A percentile compares a stretch with the other conserved stretches of the same genome.
phyloP scores from a whole-genome alignment of 1,140 invertebrate species.

The Achroia grisella region DNA sequence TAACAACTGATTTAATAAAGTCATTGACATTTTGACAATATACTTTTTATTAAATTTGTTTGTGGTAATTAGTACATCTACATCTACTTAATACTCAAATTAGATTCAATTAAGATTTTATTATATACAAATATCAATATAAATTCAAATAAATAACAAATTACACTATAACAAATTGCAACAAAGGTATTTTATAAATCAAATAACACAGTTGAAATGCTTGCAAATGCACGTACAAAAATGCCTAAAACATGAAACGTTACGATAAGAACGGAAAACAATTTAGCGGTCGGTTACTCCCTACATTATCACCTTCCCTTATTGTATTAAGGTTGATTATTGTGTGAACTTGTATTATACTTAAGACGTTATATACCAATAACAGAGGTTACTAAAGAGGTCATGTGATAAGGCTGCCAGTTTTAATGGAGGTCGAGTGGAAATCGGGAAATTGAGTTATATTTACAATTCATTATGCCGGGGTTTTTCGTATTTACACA shows the following conservation, averaged over 20 bases:
- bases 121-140: too few relatives aligned
- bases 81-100: too few relatives aligned
- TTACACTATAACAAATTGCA: too few relatives aligned
- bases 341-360: not conserved
- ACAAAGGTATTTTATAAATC: too few relatives aligned
- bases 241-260: constrained; percentile 40
- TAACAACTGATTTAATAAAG: too few relatives aligned
- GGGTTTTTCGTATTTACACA: not conserved
- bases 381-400: constrained; percentile 47
- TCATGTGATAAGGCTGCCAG: constrained; percentile 50
- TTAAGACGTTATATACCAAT: constrained; percentile 18
- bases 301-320: constrained; percentile 10
- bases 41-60: too few relatives aligned
- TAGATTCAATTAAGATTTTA: too few relatives aligned
- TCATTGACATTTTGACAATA: too few relatives aligned
- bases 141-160: too few relatives aligned
- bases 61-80: too few relatives aligned
- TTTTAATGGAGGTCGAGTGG: constrained; percentile 46
- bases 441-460: constrained; percentile 33
- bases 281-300: not conserved
- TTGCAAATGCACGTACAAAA: constrained; percentile 30
- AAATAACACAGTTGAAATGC: constrained; percentile 13
- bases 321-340: constrained; percentile 16
- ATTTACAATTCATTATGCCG: not conserved
- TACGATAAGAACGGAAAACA: constrained; percentile 42